phyloP scores from a whole-genome alignment of 2,888 invertebrate genomes.

The Brachycybe producta region DNA sequence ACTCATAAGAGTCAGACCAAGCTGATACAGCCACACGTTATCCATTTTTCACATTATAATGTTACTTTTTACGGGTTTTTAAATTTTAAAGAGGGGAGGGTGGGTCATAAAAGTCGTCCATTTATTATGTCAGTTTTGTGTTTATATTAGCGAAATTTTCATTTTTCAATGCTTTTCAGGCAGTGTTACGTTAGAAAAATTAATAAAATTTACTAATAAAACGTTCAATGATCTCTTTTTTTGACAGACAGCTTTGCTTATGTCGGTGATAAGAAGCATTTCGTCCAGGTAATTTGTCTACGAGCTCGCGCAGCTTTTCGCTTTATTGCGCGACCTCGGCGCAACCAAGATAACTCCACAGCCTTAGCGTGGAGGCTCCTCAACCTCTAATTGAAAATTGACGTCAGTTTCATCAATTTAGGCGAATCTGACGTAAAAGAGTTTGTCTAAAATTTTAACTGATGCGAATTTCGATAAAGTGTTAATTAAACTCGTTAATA shows the following conservation, averaged over 20 bases:
- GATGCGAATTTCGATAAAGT: background rate
- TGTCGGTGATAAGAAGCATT: slow-evolving; percentile 87
- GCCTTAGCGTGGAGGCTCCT: no score
- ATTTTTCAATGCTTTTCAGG: no score
- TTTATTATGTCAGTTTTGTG: background rate
- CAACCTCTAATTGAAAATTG: no score
- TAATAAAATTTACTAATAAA: no score
- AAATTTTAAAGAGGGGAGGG: background rate
- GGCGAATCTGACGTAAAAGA: slow-evolving; percentile 10
- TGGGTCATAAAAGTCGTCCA: background rate
- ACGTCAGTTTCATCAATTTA: no score
- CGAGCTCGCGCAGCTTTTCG: no score
- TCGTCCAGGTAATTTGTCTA: slow-evolving; percentile 60
- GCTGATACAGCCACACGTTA: background rate
- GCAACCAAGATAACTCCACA: no score
- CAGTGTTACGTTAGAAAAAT: no score
- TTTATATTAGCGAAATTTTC: background rate
- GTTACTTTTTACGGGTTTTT: background rate
- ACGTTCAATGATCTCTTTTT: background rate
- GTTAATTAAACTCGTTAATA: no score
- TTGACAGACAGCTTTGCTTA: slow-evolving; percentile 39
- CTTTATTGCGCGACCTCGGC: no score
- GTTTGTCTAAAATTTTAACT: background rate
- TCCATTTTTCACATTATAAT: no score
- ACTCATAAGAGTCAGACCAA: background rate